A percentile compares a stretch with the other conserved stretches of the same genome.
Conservation (phyloP, 2,797 vertebrate species). For the Anomalospiza imberbis region DNA sequence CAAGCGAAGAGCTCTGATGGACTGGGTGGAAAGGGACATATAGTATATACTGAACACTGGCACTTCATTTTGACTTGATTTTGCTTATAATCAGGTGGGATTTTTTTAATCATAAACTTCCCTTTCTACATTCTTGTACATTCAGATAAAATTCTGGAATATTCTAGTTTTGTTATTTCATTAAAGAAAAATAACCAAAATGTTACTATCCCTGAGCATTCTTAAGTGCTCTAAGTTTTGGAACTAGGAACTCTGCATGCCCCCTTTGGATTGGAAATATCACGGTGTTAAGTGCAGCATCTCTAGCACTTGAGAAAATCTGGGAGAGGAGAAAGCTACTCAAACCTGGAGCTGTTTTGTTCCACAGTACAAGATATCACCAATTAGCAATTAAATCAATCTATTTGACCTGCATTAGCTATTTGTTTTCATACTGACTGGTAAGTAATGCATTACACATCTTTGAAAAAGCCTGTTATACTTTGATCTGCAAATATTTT, state of each 20-base stretch:
- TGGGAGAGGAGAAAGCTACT: background rate
- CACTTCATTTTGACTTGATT: background rate
- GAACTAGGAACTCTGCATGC: background rate
- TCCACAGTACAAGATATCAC: background rate
- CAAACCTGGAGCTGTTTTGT: background rate
- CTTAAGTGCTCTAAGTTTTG: background rate
- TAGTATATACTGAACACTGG: background rate
- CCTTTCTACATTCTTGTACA: background rate
- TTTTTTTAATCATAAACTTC: background rate
- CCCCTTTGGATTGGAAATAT: background rate
- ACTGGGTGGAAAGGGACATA: background rate
- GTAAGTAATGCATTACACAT: background rate
- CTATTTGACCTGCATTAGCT: background rate
- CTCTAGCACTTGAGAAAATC: background rate
- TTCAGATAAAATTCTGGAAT: background rate
- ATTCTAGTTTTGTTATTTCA: background rate
- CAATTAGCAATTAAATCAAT: conserved; percentile 26
- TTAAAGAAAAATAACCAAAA: background rate
- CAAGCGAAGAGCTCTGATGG: background rate
- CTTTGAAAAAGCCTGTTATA: conserved; percentile 26
- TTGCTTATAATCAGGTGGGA: background rate
- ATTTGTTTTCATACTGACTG: conserved; percentile 12
- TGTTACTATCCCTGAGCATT: background rate
- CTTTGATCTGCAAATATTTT: conserved; percentile 59
- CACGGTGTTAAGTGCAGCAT: background rate